Base-by-base conservation (phyloP, 2,113 vertebrate genomes). In the Glareola pratincola region DNA sequence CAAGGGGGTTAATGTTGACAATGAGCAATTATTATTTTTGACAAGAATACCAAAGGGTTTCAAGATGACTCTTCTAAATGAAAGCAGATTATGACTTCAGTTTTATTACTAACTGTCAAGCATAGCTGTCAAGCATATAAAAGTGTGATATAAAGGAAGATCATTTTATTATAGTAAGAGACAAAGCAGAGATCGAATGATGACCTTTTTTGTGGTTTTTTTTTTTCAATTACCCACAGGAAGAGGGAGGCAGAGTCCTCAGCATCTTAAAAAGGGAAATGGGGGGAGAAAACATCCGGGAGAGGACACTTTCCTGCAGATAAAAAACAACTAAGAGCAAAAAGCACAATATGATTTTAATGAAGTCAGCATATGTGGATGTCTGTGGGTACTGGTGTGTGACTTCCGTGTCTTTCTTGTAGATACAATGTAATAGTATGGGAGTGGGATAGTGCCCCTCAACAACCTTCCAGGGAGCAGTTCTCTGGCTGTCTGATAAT, bases 81-180 rank as follows among this genome's bases (percentile, higher is more conserved):
- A 96, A 98, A 97, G 91, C 97, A 97, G 96, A 95, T 96, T 94
- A 96, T 87, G 85, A 92, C 94, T 96, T 96, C 78, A 80, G 77
- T 98, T 98, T 97, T 96, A 98, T 96, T 97, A 54, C 77, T 94
- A 60, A 96, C 92, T 97, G 91, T 98, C 96, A 97, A 92, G 93
- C 94, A 88, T 97, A 92, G 97, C 83, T 97, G 94, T 97, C 97
- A 96, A 97, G 93, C 95, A 92, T 95, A 96, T 90, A 97, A 97
- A 97, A 51, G 64, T 97, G 90, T 96, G 93, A 96, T 97, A 95
- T 93, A 97, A 97, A 97, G 93, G 91, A 91, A 96, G 80, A 97
- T 94, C 62, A 95, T 98, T 97, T 96, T 97, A 97, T 94, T 97
- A 86, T 84, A 96, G 96, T 69, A 84, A 88, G 93, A 97, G 95